Evolutionary conservation across 2,113 vertebrate genomes (phyloP).

Genomic region (Eulemur macaco): DNA sequence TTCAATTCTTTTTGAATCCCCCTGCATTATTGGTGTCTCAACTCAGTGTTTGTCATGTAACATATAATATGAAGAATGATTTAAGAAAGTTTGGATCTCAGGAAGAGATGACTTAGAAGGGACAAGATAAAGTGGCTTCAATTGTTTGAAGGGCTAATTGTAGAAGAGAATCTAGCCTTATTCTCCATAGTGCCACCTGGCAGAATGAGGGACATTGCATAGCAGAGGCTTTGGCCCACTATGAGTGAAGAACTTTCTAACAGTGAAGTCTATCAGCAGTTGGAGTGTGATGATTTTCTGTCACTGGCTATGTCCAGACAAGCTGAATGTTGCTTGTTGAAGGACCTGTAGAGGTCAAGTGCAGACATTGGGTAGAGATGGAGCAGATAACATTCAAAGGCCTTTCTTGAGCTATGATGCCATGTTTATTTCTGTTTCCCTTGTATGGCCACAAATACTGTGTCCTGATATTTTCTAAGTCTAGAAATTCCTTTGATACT

Average conservation of each 20-base stretch:
- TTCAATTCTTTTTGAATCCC: not conserved
- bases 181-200: not conserved
- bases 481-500: conserved; percentile 20
- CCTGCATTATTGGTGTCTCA: not conserved
- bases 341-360: not conserved
- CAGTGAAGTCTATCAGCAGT: not conserved
- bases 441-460: not conserved
- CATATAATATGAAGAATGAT: not conserved
- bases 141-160: conserved; percentile 24
- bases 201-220: not conserved
- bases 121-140: not conserved
- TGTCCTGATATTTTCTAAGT: conserved; percentile 36
- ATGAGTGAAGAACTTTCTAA: not conserved
- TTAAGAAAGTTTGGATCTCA: not conserved
- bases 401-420: conserved; percentile 29
- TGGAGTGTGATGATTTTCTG: not conserved
- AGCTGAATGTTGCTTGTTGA: not conserved
- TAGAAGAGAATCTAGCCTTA: not conserved
- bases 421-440: not conserved
- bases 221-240: not conserved
- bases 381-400: not conserved
- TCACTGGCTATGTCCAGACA: not conserved
- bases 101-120: conserved; percentile 17
- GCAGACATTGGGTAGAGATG: not conserved
- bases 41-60: not conserved